Conservation (phyloP, 1,140 invertebrate genomes). For the Dendrolimus punctatus region DNA sequence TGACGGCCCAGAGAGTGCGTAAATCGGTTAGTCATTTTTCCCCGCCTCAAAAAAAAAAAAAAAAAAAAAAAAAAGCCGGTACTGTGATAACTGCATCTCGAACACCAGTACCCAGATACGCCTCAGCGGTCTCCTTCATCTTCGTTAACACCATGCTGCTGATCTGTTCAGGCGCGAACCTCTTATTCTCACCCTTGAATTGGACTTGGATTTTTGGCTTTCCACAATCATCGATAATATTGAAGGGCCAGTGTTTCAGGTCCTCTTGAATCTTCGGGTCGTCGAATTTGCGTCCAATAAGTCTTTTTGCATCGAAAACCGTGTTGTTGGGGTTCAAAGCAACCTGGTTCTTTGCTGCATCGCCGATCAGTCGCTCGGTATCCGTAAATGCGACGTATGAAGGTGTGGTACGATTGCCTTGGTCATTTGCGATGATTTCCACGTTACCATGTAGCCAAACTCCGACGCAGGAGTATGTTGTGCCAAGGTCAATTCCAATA, state of each 20-base stretch:
- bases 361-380: constrained; percentile 83
- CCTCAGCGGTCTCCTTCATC: constrained; percentile 88
- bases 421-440: constrained; percentile 96
- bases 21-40: too few species aligned
- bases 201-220: constrained; percentile 82
- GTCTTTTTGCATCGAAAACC: constrained; percentile 70
- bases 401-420: constrained; percentile 93
- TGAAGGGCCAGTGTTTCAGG: constrained; percentile 85
- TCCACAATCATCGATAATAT: constrained; percentile 76
- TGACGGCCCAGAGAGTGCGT: too few species aligned
- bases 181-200: constrained; percentile 82
- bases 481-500: constrained; percentile 86
- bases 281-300: constrained; percentile 78
- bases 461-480: constrained; percentile 92
- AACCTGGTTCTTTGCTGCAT: constrained; percentile 81
- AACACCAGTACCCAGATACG: constrained; percentile 80
- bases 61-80: too few species aligned
- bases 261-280: constrained; percentile 82
- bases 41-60: too few species aligned
- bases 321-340: constrained; percentile 71
- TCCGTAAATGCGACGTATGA: constrained; percentile 93
- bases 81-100: constrained; percentile 85
- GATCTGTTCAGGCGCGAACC: constrained; percentile 84
- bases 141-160: too few species aligned
- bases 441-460: constrained; percentile 93